These are phyloP conservation scores for Andrena dorsata DNA, from an alignment of 2,888 invertebrate species.

Conservation along the genomic window DNA sequence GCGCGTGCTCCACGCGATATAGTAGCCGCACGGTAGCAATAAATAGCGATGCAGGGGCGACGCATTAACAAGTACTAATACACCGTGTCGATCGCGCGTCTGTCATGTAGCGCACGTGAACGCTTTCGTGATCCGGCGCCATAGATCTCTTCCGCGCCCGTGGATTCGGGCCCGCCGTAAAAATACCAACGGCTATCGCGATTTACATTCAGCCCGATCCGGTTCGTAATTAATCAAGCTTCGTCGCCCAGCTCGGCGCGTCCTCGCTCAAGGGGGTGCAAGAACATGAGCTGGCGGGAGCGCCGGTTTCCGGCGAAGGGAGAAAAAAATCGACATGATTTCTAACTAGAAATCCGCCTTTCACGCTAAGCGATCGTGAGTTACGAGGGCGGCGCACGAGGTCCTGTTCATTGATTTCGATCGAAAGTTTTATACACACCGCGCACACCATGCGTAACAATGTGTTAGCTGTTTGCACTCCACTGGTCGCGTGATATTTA, in stretches of 20 bases:
- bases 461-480: too few species aligned
- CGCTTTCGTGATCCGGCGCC: conserved; percentile 48
- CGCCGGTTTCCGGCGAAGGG: not conserved
- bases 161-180: conserved; percentile 44
- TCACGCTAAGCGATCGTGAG: not conserved
- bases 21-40: conserved; percentile 53
- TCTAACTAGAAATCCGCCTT: not conserved
- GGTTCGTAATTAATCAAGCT: conserved; percentile 60
- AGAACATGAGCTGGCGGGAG: not conserved
- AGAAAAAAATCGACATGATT: not conserved
- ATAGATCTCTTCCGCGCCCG: conserved; percentile 62
- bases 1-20: conserved; percentile 22
- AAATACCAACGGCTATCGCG: conserved; percentile 49
- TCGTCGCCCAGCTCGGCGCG: not conserved
- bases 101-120: conserved; percentile 52
- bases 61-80: conserved; percentile 62
- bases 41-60: conserved; percentile 47
- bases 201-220: conserved; percentile 61
- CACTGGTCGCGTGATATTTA: too few species aligned
- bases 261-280: conserved; percentile 9
- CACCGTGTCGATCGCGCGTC: conserved; percentile 62
- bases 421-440: too few species aligned
- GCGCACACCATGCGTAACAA: too few species aligned
- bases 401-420: too few species aligned
- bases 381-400: not conserved